Conservation (phyloP, 1,140 invertebrate species). For the Drosophila kurseongensis region DNA sequence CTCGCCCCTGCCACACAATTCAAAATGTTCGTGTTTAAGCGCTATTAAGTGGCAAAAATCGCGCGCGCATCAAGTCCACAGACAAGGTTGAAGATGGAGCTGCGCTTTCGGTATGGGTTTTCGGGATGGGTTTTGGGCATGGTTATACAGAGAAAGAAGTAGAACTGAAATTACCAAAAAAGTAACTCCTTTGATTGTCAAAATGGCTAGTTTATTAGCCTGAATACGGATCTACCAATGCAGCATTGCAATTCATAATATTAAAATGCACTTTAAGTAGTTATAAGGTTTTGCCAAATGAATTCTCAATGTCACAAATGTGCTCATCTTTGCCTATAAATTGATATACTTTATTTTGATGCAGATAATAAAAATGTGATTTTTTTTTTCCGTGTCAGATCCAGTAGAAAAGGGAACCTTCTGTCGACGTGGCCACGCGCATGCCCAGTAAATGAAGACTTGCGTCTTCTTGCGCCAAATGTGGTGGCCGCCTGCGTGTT, state of each 20-base stretch:
- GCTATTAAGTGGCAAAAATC: conserved; percentile 84
- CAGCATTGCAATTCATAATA: too few species aligned
- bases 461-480: conserved; percentile 23
- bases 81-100: conserved; percentile 24
- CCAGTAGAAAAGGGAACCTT: conserved; percentile 3
- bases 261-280: too few species aligned
- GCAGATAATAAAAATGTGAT: too few species aligned
- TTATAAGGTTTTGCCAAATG: too few species aligned
- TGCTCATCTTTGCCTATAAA: too few species aligned
- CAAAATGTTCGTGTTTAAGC: conserved; percentile 84
- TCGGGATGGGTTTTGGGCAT: conserved; percentile 10
- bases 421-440: conserved; percentile 71
- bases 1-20: conserved; percentile 60
- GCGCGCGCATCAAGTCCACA: conserved; percentile 68
- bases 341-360: too few species aligned
- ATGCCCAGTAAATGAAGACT: conserved; percentile 64
- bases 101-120: conserved; percentile 19
- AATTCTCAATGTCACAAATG: too few species aligned
- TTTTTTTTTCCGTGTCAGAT: conserved; percentile 9
- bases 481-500: conserved; percentile 75
- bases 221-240: too few species aligned
- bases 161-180: too few species aligned
- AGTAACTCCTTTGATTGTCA: too few species aligned
- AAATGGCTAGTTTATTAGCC: neutral
- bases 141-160: neutral